These are phyloP conservation scores for Stenodera caucasica DNA, from an alignment of 2,888 invertebrate genomes.

Conservation along the genomic window DNA sequence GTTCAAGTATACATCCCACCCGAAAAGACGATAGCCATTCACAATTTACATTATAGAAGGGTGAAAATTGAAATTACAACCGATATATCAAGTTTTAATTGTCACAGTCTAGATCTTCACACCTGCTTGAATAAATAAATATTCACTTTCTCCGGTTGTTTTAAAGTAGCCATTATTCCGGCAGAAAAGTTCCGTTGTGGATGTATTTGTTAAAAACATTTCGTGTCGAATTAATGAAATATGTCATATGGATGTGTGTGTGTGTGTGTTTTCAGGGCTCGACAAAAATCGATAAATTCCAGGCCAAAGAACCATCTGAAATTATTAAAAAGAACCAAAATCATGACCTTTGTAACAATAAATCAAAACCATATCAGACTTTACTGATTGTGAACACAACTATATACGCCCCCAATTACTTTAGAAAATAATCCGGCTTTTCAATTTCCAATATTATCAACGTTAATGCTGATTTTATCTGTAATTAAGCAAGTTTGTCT, in stretches of 20 bases:
- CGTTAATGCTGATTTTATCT: too few relatives aligned
- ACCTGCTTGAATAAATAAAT: not conserved
- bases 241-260: not conserved
- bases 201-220: not conserved
- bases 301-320: not conserved
- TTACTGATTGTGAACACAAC: too few relatives aligned
- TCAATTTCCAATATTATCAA: too few relatives aligned
- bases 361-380: not conserved
- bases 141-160: too few relatives aligned
- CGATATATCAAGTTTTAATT: not conserved
- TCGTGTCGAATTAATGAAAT: conserved; percentile 4
- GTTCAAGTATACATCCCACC: too few relatives aligned
- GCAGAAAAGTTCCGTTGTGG: not conserved
- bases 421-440: too few relatives aligned
- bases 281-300: conserved; percentile 4
- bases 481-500: not conserved
- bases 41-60: too few relatives aligned
- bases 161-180: not conserved
- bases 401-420: too few relatives aligned
- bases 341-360: not conserved
- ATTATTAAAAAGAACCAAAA: not conserved
- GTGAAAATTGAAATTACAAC: not conserved
- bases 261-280: not conserved
- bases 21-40: too few relatives aligned
- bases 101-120: not conserved